These are phyloP conservation scores for Naso thynnoides DNA, from an alignment of 2,797 vertebrate species.

Conservation along the genomic window DNA sequence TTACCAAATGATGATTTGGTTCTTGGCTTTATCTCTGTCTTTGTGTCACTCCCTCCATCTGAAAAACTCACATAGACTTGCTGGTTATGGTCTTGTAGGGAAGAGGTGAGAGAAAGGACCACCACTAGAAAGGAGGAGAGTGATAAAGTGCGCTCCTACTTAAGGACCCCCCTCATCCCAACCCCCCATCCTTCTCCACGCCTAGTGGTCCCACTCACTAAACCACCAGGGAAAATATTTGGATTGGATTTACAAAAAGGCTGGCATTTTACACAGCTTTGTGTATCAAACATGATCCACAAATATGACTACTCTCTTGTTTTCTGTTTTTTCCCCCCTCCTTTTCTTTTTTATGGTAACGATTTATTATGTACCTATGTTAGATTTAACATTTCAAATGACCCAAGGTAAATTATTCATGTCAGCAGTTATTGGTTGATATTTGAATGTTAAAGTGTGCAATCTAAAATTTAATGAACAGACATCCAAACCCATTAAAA, in stretches of 20 bases:
- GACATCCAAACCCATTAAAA: neutral
- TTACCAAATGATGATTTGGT: constrained; percentile 63
- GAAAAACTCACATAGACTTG: constrained; percentile 62
- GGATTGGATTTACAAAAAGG: constrained; percentile 58
- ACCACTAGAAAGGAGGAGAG: constrained; percentile 77
- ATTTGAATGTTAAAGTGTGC: neutral
- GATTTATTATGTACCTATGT: neutral
- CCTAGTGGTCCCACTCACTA: constrained; percentile 69
- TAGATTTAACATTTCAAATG: neutral
- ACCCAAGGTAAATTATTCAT: neutral
- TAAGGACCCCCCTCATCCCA: constrained; percentile 69
- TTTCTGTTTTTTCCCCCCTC: neutral
- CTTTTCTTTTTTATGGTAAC: neutral
- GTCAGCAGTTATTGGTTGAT: neutral
- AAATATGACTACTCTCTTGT: constrained; percentile 10
- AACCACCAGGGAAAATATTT: constrained; percentile 79
- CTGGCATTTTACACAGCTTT: constrained; percentile 48
- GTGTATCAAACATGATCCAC: constrained; percentile 18
- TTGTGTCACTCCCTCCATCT: constrained; percentile 73
- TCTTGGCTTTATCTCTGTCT: constrained; percentile 61
- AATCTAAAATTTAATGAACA: neutral
- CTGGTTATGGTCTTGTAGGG: constrained; percentile 62
- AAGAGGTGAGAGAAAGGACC: constrained; percentile 73
- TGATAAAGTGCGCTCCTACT: constrained; percentile 78
- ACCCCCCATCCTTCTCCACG: constrained; percentile 56